A percentile compares a stretch with the other conserved stretches of the same genome.
phyloP scores from a whole-genome alignment of 1,140 invertebrate genomes.

The Diorhabda elongata region DNA sequence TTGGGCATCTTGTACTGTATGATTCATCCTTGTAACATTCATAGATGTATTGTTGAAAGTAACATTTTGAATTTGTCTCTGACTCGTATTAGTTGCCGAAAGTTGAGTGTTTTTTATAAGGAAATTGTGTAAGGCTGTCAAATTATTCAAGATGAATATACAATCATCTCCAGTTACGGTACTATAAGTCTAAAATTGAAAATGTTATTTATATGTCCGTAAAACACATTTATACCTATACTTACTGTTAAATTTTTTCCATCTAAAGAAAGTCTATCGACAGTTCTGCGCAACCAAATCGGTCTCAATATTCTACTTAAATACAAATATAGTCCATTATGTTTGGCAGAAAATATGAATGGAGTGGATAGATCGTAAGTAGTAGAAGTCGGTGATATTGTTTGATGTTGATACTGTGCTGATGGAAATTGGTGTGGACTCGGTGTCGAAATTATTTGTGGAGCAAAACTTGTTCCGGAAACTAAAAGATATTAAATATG shows the following conservation, averaged over 20 bases:
- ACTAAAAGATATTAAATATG: constrained; percentile 24
- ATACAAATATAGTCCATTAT: constrained; percentile 90
- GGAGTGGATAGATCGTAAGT: constrained; percentile 27
- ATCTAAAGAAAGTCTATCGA: constrained; percentile 56
- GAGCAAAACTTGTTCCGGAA: constrained; percentile 36
- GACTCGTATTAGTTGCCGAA: constrained; percentile 19
- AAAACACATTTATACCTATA: constrained; percentile 26
- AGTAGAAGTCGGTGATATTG: constrained; percentile 16
- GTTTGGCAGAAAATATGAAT: constrained; percentile 74
- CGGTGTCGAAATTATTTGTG: constrained; percentile 43
- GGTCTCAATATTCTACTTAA: constrained; percentile 79
- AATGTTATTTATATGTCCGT: constrained; percentile 9
- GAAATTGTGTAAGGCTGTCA: constrained; percentile 61
- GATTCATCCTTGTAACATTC: constrained; percentile 29
- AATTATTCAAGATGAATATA: constrained; percentile 56
- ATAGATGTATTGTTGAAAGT: constrained; percentile 24
- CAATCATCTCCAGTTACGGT: constrained; percentile 56
- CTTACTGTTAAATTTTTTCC: constrained; percentile 60
- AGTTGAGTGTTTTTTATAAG: constrained; percentile 60
- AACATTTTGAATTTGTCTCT: constrained; percentile 3
- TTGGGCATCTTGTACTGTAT: constrained; percentile 43
- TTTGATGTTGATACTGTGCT: background rate
- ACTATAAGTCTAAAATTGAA: constrained; percentile 42
- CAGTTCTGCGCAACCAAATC: constrained; percentile 72
- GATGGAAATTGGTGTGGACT: constrained; percentile 25